Evolutionary conservation across 2,113 vertebrate species (phyloP).

Genomic region (Cyprinodon variegatus): DNA sequence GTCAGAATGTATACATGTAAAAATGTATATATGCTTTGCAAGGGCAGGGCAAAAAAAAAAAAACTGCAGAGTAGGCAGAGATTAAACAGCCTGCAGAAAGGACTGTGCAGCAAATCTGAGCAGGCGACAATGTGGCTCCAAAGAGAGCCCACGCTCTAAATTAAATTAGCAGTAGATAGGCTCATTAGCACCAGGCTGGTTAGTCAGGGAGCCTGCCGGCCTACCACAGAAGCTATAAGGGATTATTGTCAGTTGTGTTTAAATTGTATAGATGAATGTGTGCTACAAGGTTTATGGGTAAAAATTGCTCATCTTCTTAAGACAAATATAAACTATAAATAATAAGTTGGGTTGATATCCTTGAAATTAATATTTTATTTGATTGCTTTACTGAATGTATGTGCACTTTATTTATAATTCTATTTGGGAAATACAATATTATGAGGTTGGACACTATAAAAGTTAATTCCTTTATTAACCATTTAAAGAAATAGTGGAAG

Average conservation of each 20-base stretch:
- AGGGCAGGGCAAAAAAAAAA: neutral
- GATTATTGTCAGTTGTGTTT: slow-evolving; percentile 18
- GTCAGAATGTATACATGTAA: neutral
- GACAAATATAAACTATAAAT: neutral
- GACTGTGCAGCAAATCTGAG: slow-evolving; percentile 18
- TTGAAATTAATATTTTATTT: neutral
- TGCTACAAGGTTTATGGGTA: neutral
- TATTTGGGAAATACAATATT: neutral
- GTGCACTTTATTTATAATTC: neutral
- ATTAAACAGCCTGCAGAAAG: slow-evolving; percentile 53
- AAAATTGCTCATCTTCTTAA: neutral
- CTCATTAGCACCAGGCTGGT: slow-evolving; percentile 63
- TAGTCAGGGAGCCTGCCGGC: slow-evolving; percentile 44
- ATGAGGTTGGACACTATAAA: neutral
- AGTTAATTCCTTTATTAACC: neutral
- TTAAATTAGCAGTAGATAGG: slow-evolving; percentile 61
- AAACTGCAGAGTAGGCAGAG: slow-evolving; percentile 6
- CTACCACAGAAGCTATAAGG: slow-evolving; percentile 26
- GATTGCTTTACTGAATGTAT: neutral
- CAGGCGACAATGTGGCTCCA: slow-evolving; percentile 25
- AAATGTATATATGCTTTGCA: neutral
- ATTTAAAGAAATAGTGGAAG: neutral
- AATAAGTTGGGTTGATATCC: neutral
- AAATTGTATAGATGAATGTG: neutral
- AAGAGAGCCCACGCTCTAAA: slow-evolving; percentile 46